Conservation (phyloP, 2,888 invertebrate genomes). For the Acanthopleura granulata region DNA sequence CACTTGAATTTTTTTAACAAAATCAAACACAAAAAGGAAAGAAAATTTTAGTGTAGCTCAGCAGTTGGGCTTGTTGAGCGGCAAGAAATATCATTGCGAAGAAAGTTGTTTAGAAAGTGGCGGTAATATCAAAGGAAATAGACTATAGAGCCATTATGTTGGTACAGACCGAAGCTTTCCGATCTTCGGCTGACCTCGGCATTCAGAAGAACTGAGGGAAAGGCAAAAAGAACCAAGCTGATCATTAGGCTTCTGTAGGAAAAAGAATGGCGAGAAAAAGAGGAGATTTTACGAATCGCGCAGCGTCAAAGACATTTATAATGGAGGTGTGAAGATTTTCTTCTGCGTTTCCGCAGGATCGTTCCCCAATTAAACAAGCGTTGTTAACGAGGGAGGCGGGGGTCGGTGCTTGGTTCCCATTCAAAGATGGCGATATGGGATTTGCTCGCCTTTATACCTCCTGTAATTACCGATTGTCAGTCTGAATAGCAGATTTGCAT, state of each 20-base stretch:
- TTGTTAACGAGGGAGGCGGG: constrained; percentile 15
- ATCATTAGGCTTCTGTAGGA: not conserved
- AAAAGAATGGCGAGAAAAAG: constrained; percentile 14
- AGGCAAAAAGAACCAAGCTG: constrained; percentile 5
- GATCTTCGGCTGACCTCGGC: too few relatives aligned
- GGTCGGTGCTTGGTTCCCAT: not conserved
- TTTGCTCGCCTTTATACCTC: constrained; percentile 11
- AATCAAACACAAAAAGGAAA: too few relatives aligned
- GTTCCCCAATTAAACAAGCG: constrained; percentile 19
- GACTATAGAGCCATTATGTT: too few relatives aligned
- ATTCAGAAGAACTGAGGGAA: not conserved
- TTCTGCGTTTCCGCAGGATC: not conserved
- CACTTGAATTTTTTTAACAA: too few relatives aligned
- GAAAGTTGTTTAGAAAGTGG: too few relatives aligned
- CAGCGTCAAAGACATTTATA: not conserved
- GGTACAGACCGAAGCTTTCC: too few relatives aligned
- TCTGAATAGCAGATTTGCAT: too few relatives aligned
- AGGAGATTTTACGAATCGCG: not conserved
- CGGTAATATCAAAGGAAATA: not conserved
- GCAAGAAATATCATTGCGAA: too few relatives aligned
- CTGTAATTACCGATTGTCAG: constrained; percentile 7
- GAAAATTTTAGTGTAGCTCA: too few relatives aligned
- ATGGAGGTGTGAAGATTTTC: not conserved
- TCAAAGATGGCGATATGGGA: constrained; percentile 6
- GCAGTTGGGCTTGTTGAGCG: too few relatives aligned